A percentile compares a stretch with the other conserved stretches of the same genome.
phyloP scores from a whole-genome alignment of 1,140 invertebrate species.

The Camponotus floridanus region DNA sequence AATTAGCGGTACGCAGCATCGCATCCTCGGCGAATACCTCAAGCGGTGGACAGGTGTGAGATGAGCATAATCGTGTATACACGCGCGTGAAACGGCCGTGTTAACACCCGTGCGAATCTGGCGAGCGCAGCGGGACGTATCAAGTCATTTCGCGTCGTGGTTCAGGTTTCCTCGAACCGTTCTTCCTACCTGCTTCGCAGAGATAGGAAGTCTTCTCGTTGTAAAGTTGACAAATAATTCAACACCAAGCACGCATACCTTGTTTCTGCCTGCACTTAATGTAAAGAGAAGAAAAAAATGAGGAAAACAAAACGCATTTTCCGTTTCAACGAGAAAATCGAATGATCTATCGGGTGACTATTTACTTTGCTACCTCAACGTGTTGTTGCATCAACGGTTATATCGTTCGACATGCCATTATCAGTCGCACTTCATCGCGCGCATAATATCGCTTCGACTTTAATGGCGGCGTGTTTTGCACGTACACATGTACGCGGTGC shows the following conservation, averaged over 20 bases:
- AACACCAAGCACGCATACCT: not conserved
- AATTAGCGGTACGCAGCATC: slow-evolving; percentile 74
- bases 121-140: slow-evolving; percentile 60
- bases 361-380: slow-evolving; percentile 28
- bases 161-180: slow-evolving; percentile 46
- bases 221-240: slow-evolving; percentile 17
- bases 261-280: too few species aligned
- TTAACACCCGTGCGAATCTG: slow-evolving; percentile 68
- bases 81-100: slow-evolving; percentile 64
- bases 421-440: slow-evolving; percentile 52
- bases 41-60: slow-evolving; percentile 64
- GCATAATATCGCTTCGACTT: slow-evolving; percentile 64
- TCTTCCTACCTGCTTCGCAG: slow-evolving; percentile 22
- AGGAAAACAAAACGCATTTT: slow-evolving; percentile 31
- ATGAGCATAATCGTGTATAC: slow-evolving; percentile 53
- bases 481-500: slow-evolving; percentile 62
- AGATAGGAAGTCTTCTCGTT: not conserved
- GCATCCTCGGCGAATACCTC: slow-evolving; percentile 4
- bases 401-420: slow-evolving; percentile 69
- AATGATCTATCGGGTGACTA: slow-evolving; percentile 31
- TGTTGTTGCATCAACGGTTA: slow-evolving; percentile 59
- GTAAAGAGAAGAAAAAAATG: not conserved
- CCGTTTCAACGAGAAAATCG: slow-evolving; percentile 40
- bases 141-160: slow-evolving; percentile 46
- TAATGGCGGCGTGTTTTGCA: slow-evolving; percentile 80